Conservation (phyloP, 1,140 invertebrate genomes). For the Drosophila subobscura region DNA sequence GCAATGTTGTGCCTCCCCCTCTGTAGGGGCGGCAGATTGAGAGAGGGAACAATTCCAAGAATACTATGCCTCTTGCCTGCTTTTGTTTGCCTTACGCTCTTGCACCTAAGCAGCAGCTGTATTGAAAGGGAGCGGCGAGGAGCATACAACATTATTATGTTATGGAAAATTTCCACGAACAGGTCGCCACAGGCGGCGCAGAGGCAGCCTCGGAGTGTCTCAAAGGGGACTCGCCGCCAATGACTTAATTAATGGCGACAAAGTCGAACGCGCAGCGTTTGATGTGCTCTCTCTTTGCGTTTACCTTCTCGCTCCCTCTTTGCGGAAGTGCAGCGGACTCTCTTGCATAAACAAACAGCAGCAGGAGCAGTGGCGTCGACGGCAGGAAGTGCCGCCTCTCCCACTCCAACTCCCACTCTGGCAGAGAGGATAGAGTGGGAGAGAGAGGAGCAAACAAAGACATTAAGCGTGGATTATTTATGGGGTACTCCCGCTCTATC, state of each 20-base stretch:
- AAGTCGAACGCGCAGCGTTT: slow-evolving; percentile 59
- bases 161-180: slow-evolving; percentile 79
- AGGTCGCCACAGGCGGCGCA: slow-evolving; percentile 46
- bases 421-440: too few relatives aligned
- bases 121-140: slow-evolving; percentile 5
- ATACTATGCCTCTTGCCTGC: slow-evolving; percentile 53
- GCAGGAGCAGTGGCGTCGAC: slow-evolving; percentile 35
- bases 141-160: slow-evolving; percentile 34
- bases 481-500: slow-evolving; percentile 46
- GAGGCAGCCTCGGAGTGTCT: slow-evolving; percentile 29
- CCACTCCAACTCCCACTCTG: neutral
- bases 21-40: too few relatives aligned
- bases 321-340: slow-evolving; percentile 60
- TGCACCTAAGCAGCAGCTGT: slow-evolving; percentile 3
- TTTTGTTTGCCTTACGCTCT: slow-evolving; percentile 61
- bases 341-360: slow-evolving; percentile 59
- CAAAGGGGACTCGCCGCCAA: slow-evolving; percentile 59
- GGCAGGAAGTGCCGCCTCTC: neutral
- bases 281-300: slow-evolving; percentile 23
- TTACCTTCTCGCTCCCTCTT: neutral
- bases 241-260: slow-evolving; percentile 78
- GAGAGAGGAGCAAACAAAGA: slow-evolving; percentile 8
- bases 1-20: slow-evolving; percentile 48
- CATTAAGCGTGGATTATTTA: slow-evolving; percentile 51
- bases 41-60: slow-evolving; percentile 51